phyloP scores from a whole-genome alignment of 2,888 invertebrate species.

The Synanthedon tipuliformis region DNA sequence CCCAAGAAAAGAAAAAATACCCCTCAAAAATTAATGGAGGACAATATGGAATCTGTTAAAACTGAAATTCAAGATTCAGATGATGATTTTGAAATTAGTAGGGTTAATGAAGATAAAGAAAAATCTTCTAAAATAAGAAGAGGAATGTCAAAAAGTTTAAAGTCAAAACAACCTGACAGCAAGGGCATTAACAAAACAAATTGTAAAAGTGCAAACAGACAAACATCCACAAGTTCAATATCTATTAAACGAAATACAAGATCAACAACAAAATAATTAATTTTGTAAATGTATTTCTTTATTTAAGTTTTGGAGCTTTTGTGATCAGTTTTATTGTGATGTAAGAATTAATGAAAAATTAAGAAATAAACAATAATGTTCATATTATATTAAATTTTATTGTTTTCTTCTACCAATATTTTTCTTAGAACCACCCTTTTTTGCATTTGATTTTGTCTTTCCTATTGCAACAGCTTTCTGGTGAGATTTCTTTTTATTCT shows the following conservation, averaged over 20 bases:
- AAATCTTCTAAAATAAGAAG: conserved; percentile 19
- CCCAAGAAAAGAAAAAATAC: background rate
- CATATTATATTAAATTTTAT: conserved; percentile 13
- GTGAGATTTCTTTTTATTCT: conserved; percentile 76
- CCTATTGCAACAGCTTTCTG: conserved; percentile 39
- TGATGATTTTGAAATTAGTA: conserved; percentile 1
- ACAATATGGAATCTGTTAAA: background rate
- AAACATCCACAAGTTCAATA: background rate
- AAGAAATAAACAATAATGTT: no score
- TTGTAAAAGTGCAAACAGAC: background rate
- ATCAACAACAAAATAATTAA: no score
- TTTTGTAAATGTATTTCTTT: no score
- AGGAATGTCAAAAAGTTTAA: background rate
- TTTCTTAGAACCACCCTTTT: conserved; percentile 48
- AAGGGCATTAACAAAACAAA: background rate
- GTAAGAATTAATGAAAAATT: no score
- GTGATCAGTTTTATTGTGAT: no score
- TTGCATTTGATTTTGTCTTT: conserved; percentile 9
- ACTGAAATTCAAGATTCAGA: conserved; percentile 2
- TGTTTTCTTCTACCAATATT: conserved; percentile 47
- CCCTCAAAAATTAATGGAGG: conserved; percentile 4
- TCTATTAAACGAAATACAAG: no score
- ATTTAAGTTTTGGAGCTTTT: no score
- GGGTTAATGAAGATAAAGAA: conserved; percentile 9
- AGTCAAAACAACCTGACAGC: no score